phyloP scores from a whole-genome alignment of 2,888 invertebrate genomes.

The Caenorhabditis plicata region DNA sequence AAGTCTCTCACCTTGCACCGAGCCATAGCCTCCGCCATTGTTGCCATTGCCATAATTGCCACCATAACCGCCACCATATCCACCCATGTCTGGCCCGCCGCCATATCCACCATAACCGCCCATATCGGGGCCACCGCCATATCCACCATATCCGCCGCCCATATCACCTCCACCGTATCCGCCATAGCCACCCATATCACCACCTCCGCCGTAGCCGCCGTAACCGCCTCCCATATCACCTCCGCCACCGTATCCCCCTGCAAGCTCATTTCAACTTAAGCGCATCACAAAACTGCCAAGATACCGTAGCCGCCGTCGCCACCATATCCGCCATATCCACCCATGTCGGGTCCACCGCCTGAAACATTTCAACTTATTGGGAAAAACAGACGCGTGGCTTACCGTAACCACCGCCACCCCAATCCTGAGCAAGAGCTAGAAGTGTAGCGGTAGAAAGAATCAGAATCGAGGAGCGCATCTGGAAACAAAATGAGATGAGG shows the following conservation, averaged over 20 bases:
- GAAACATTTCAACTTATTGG: neutral
- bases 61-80: slow-evolving; percentile 9
- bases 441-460: slow-evolving; percentile 40
- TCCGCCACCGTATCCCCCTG: slow-evolving; percentile 34
- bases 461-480: slow-evolving; percentile 35
- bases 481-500: neutral
- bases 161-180: slow-evolving; percentile 23
- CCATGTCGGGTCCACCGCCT: slow-evolving; percentile 25
- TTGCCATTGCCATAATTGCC: too few species aligned
- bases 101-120: slow-evolving; percentile 40
- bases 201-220: slow-evolving; percentile 33
- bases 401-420: slow-evolving; percentile 49
- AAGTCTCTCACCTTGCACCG: slow-evolving; percentile 36
- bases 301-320: slow-evolving; percentile 31
- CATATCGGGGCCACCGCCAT: slow-evolving; percentile 39
- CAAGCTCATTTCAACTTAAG: slow-evolving; percentile 30
- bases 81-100: slow-evolving; percentile 26
- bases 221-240: slow-evolving; percentile 42
- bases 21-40: slow-evolving; percentile 33
- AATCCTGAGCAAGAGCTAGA: slow-evolving; percentile 48
- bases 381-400: neutral
- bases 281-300: slow-evolving; percentile 40
- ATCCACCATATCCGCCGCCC: slow-evolving; percentile 33
- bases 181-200: slow-evolving; percentile 16
- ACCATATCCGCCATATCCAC: slow-evolving; percentile 22